A percentile compares a stretch with the other conserved stretches of the same genome.
These are phyloP conservation scores for Panthera tigris DNA, from an alignment of 2,113 vertebrate species.

Conservation along the genomic window DNA sequence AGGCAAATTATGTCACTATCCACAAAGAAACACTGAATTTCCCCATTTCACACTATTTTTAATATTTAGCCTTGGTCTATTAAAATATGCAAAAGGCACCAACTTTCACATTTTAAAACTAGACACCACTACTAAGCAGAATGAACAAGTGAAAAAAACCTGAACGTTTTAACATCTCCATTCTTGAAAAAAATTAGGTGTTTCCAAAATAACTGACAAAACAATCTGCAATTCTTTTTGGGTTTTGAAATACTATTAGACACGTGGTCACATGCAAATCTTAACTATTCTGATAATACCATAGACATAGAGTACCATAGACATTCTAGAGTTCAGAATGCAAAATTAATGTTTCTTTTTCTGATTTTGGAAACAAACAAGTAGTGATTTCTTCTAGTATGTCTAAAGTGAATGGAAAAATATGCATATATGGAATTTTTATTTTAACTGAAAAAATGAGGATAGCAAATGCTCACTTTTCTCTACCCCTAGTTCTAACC, in stretches of 20 bases:
- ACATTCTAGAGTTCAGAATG: background rate
- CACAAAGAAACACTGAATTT: background rate
- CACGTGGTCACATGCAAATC: background rate
- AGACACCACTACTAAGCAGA: background rate
- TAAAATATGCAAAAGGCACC: background rate
- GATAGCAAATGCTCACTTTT: constrained; percentile 15
- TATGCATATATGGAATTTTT: constrained; percentile 39
- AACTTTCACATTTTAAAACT: background rate
- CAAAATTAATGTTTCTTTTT: constrained; percentile 12
- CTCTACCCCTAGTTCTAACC: constrained; percentile 48
- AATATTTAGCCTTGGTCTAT: constrained; percentile 20
- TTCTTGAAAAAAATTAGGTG: background rate
- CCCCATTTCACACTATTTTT: background rate
- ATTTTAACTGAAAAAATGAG: constrained; percentile 57
- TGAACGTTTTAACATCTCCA: constrained; percentile 27
- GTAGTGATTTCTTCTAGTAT: constrained; percentile 54
- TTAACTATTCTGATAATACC: constrained; percentile 54
- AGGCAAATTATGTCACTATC: background rate
- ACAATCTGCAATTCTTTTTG: constrained; percentile 26
- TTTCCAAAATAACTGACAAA: constrained; percentile 52
- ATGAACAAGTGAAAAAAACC: background rate
- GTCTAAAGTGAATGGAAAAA: constrained; percentile 59
- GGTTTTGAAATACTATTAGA: constrained; percentile 42
- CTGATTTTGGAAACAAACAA: constrained; percentile 54
- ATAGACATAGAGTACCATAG: background rate